Evolutionary conservation across 2,888 invertebrate species (phyloP).

Genomic region (Julus scanicus): DNA sequence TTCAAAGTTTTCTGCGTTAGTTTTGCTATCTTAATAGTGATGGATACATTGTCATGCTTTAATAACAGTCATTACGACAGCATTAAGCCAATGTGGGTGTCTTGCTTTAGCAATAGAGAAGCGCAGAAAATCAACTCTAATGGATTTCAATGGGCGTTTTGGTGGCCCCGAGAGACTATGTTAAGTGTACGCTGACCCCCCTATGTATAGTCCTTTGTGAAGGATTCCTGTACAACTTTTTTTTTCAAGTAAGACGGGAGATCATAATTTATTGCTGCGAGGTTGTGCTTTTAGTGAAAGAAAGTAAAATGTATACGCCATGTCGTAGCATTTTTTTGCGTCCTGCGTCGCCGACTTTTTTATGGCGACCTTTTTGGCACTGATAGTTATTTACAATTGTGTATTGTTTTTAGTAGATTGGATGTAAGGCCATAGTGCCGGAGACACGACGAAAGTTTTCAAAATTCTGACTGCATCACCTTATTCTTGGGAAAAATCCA

Average conservation of each 20-base stretch:
- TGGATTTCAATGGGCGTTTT: conserved; percentile 2
- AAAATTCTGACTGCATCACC: neutral
- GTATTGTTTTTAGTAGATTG: conserved; percentile 49
- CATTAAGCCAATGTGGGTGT: neutral
- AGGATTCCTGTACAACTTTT: neutral
- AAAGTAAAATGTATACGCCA: neutral
- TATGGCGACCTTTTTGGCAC: conserved; percentile 30
- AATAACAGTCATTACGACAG: conserved; percentile 5
- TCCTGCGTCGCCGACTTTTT: conserved; percentile 5
- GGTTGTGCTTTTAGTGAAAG: conserved; percentile 47
- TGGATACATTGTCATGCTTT: neutral
- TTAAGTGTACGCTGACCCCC: neutral
- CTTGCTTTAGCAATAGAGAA: neutral
- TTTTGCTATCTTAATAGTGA: neutral
- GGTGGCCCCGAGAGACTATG: neutral
- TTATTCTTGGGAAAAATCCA: neutral
- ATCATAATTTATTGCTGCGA: conserved; percentile 46
- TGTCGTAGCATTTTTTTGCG: neutral
- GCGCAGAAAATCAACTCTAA: conserved; percentile 3
- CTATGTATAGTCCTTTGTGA: neutral
- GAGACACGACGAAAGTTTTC: neutral
- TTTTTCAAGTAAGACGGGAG: neutral
- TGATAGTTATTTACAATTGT: conserved; percentile 47
- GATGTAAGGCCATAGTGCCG: neutral
- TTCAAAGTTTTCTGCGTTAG: neutral